Evolutionary conservation across 2,888 invertebrate species (phyloP).

Genomic region (Oligia latruncula): DNA sequence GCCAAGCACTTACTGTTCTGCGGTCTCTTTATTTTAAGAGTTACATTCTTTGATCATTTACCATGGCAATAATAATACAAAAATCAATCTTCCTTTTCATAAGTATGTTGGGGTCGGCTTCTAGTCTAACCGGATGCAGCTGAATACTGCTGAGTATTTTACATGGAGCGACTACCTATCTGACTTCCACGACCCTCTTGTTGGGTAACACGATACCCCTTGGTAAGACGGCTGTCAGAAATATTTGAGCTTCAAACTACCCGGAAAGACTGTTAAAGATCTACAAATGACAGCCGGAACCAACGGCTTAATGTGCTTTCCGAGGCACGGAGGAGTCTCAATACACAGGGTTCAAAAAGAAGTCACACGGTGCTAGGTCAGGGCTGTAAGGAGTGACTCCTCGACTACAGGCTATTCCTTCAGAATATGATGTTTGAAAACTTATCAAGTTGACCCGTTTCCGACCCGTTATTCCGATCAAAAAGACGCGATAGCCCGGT

Average conservation of each 20-base stretch:
- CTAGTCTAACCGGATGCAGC: neutral
- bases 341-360: too few relatives aligned
- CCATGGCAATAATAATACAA: neutral
- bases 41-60: neutral
- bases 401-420: too few relatives aligned
- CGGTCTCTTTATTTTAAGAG: neutral
- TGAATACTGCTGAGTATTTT: neutral
- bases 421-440: too few relatives aligned
- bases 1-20: neutral
- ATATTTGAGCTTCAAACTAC: neutral
- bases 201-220: neutral
- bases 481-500: too few relatives aligned
- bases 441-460: too few relatives aligned
- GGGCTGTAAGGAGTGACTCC: too few relatives aligned
- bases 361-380: too few relatives aligned
- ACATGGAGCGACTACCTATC: neutral
- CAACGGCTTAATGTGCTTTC: neutral
- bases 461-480: too few relatives aligned
- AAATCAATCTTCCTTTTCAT: neutral
- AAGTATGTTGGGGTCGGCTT: neutral
- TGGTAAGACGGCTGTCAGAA: neutral
- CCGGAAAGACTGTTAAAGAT: neutral
- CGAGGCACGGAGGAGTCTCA: neutral
- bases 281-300: neutral
- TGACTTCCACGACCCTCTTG: neutral